Base-by-base conservation (phyloP, 2,113 vertebrate species). In the Dasyornis broadbenti region DNA sequence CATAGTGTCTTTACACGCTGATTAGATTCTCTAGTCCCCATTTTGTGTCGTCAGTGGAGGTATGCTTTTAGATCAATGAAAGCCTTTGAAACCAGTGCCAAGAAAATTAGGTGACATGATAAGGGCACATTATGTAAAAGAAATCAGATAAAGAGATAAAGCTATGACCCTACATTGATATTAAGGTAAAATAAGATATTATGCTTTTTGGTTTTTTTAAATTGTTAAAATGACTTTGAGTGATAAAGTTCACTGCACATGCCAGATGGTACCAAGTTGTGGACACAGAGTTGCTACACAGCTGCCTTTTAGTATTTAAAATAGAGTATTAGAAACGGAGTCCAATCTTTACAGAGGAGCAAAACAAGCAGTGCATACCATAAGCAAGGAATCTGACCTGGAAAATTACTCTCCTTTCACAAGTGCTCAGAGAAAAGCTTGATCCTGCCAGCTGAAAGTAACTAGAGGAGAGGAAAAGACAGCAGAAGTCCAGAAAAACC, bases 321-420 rank as follows among this genome's bases (percentile, higher is more conserved):
- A 52, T 3, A 13, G 5, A 57, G 23, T 4, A 69, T 50, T 31
- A 50, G 60, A 89, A 92, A 31, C 0, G 0, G 33, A 72, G n/a
- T 19, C 22, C 40, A 80, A 1, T 64, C 44, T 45, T 45, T 45
- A 23, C 4, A 37, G 44, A 76, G 47, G 23, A 72, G 17, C 7
- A 53, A 72, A 83, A 56, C 18, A 77, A 89, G 28, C 22, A 53
- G 18, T 6, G 11, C 31, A 54, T 35, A 70, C 10, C 28, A 49
- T 12, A 83, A 65, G 12, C 35, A 63, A 70, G 30, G 35, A 24
- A 78, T 84, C 7, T 57, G 40, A 86, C 19, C 19, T 42, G 10
- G 26, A 59, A 89, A 95, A 89, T 0, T 0, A 82, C 44, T 24
- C 13, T 65, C 22, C n/a, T 75, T 63, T 76, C n/a, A 57, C 30